Base-by-base conservation (phyloP, 2,888 invertebrate genomes). In the Cryptus armator region DNA sequence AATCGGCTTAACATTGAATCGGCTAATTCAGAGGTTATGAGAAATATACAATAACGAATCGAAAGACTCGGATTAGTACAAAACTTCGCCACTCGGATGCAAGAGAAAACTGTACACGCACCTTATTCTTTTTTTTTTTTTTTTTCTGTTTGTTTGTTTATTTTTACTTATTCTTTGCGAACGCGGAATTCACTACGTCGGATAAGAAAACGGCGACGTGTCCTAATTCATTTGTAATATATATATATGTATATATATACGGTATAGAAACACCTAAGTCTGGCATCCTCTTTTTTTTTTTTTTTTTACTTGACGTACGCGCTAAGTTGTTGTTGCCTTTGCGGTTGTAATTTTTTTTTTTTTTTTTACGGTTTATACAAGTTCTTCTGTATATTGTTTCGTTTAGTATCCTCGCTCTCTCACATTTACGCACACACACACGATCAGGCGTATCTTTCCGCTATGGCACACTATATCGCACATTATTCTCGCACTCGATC, bases 181-280 rank as follows among this genome's bases (percentile, higher is more conserved):
- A 77, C 68, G 59, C 70, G 70, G 77, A 87, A 78, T 75, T 77
- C 37, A 62, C 64, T 80, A 84, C 78, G 82, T 87, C 78, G 86
- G 82, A 87, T 87, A 87, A 85, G 87, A 86, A 88, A 87, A 87
- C 72, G 84, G 76, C 83, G 84, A 86, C 78, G 80, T 81, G 85
- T 82, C 59, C 74, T 59, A 74, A 62, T 74, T 43, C 86, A 80
- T 86, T 83, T 71, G 56, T 80, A 83, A 86, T 62, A 76, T 67
- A 37, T 37, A 37, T 37, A 37, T 37, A 37, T 78, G 75, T 71
- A 62, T 64, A 46, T 53, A 59, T 74, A 74, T 75, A 87, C 84
- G 77, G 86, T 87, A 87, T 87, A 87, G 88, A 88, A 88, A 88
- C 84, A 80, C 66, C 83, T 86, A 87, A 74, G 76, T 86, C 80